These are phyloP conservation scores for Lottia gigantea DNA, from an alignment of 2,888 invertebrate species.

Conservation along the genomic window DNA sequence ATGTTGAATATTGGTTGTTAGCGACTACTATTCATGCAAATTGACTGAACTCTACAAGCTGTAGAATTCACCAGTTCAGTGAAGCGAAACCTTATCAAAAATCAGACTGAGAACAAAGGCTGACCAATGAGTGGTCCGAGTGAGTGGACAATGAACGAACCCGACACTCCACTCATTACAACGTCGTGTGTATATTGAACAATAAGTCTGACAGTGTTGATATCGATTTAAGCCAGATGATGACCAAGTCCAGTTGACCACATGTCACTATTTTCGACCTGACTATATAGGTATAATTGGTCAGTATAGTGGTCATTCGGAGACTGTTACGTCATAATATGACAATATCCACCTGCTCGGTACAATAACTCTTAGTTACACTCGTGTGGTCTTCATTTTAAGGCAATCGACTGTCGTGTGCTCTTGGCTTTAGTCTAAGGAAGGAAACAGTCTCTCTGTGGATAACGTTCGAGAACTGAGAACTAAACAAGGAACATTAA, in stretches of 20 bases:
- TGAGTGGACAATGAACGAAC: not conserved
- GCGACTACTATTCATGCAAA: too few relatives aligned
- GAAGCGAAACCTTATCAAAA: too few relatives aligned
- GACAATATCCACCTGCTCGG: not conserved
- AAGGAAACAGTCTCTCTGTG: too few relatives aligned
- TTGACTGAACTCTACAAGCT: too few relatives aligned
- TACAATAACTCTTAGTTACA: too few relatives aligned
- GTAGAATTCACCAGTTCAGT: too few relatives aligned
- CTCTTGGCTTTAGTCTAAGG: too few relatives aligned
- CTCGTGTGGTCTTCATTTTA: too few relatives aligned
- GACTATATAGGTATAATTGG: not conserved
- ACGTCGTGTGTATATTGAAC: not conserved
- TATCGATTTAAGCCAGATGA: slow-evolving; percentile 5
- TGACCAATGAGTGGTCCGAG: slow-evolving; percentile 4
- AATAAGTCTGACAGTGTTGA: not conserved
- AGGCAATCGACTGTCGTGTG: too few relatives aligned
- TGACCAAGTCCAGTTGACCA: slow-evolving; percentile 1
- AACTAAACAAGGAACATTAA: too few relatives aligned
- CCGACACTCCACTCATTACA: not conserved
- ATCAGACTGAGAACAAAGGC: not conserved
- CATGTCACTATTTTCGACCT: not conserved
- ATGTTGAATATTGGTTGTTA: too few relatives aligned
- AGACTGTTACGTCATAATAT: not conserved
- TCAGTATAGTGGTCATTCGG: not conserved
- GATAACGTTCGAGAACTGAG: too few relatives aligned